Base-by-base conservation (phyloP, 30 jellyfish, hydroid and myxozoan species). In the Aurelia aurita complex sp. Pacific region DNA sequence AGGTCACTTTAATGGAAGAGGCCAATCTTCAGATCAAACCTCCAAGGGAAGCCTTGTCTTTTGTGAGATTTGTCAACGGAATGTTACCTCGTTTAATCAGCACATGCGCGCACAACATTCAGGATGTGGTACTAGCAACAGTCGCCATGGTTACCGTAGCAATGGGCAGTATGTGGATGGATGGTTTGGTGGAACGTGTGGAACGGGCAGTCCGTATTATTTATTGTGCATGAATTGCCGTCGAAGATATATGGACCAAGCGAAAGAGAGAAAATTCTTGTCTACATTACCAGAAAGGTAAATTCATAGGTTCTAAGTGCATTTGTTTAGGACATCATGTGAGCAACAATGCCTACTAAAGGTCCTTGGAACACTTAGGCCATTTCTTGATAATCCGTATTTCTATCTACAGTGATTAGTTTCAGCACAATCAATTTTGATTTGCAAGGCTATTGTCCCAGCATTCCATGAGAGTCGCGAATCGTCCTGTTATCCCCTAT, bases 161-260 rank as follows among this genome's bases (percentile, higher is more conserved):
- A 86, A 81, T 74, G 98, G 98, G 60, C 74, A 53, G 50, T 92
- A 92, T 66, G 82, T 88, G 17, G 96, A 88, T 34, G 96, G 98
- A 5, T 92, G 96, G 97, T 92, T 92, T 83, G 96, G 96, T 14
- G 98, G 98, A 34, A 67, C 82, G 0, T 92, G 98, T 72, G 98
- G 98, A 67, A 87, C 97, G 10, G 98, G 98, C 23, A 81, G 89
- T 60, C 96, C 98, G n/a, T 92, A 92, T 76, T 92, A 92, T 77
- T 88, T 92, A 12, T 74, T 92, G 60, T 92, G 98, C 74, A 89
- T 64, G 73, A 80, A 76, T 6, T 92, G 98, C 81, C 95, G 91
- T 18, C 42, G 70, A 35, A 67, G 78, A 13, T 88, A 92, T 65
- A 23, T 83, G 77, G 84, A 88, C 40, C 69, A 82, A 40, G 91